These are phyloP conservation scores for Serilophus lunatus DNA, from an alignment of 2,113 vertebrate species.

Conservation along the genomic window DNA sequence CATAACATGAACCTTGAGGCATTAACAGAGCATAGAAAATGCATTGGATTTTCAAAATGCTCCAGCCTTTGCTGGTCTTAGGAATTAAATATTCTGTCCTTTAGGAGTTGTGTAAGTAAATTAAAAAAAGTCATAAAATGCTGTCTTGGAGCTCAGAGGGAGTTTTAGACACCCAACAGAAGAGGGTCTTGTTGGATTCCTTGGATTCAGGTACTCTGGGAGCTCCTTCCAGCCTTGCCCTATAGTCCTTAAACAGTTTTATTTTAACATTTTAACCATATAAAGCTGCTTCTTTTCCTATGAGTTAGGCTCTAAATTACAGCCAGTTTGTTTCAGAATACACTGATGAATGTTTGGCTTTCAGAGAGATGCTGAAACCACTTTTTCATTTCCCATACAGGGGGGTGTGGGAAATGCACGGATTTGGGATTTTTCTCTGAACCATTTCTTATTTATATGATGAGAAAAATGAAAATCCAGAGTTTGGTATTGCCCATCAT, in stretches of 20 bases:
- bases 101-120: background rate
- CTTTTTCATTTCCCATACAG: too few relatives aligned
- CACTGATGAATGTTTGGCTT: background rate
- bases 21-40: background rate
- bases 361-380: background rate
- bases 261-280: background rate
- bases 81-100: background rate
- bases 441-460: background rate
- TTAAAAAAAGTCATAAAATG: background rate
- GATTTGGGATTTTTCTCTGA: background rate
- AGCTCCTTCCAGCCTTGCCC: background rate
- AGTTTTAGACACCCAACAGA: fast-evolving
- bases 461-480: background rate
- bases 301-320: background rate
- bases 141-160: background rate
- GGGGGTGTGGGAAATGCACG: background rate
- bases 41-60: background rate
- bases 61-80: background rate
- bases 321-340: background rate
- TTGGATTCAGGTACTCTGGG: fast-evolving
- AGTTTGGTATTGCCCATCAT: background rate
- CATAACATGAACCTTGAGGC: background rate
- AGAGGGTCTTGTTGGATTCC: background rate
- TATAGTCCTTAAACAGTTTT: background rate
- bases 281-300: background rate